Conservation (phyloP, 1,140 invertebrate species). For the Listronotus bonariensis region DNA sequence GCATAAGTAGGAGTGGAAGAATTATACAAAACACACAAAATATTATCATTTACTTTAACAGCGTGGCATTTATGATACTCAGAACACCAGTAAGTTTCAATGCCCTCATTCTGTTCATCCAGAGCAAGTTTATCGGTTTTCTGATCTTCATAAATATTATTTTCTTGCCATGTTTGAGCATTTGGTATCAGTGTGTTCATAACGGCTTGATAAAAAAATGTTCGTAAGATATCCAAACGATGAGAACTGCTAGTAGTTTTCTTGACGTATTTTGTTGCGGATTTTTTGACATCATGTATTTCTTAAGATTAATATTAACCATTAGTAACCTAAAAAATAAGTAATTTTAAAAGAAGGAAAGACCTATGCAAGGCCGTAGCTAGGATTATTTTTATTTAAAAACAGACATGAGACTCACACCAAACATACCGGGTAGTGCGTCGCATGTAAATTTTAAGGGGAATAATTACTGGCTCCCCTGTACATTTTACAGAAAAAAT, state of each 20-base stretch:
- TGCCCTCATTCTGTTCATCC: conserved; percentile 50
- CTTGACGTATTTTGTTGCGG: conserved; percentile 60
- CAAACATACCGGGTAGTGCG: no score
- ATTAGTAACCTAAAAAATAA: conserved; percentile 67
- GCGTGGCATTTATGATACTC: conserved; percentile 86
- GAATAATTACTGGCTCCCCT: no score
- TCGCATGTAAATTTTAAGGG: no score
- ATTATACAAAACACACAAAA: conserved; percentile 71
- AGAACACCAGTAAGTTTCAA: conserved; percentile 80
- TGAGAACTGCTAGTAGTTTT: conserved; percentile 62
- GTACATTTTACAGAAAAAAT: no score
- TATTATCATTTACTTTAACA: conserved; percentile 62
- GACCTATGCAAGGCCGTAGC: no score
- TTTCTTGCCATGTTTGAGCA: conserved; percentile 32
- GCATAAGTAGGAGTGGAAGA: conserved; percentile 69
- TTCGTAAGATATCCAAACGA: conserved; percentile 69
- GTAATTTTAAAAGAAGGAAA: no score
- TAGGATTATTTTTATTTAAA: no score
- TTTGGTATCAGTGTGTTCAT: conserved; percentile 52
- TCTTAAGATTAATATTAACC: conserved; percentile 66
- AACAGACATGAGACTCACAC: no score
- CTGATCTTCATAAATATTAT: conserved; percentile 25
- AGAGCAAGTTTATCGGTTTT: conserved; percentile 28
- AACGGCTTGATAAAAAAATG: conserved; percentile 72
- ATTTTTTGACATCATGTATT: conserved; percentile 71